Conservation (phyloP, 1,140 invertebrate species). For the Glossosoma conforme region DNA sequence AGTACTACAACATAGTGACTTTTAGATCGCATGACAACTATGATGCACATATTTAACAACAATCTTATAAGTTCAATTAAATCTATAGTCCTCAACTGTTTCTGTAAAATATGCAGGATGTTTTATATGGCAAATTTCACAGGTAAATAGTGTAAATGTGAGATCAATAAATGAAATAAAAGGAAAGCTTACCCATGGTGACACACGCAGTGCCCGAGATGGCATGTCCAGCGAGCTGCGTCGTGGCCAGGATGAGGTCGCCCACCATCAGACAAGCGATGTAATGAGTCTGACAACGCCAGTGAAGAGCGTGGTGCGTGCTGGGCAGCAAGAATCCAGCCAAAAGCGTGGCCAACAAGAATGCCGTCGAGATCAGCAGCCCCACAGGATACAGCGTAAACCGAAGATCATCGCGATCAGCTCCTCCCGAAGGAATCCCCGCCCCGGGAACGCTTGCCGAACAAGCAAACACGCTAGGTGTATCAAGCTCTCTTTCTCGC, state of each 20-base stretch:
- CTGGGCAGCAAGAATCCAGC: conserved; percentile 70
- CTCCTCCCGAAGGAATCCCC: conserved; percentile 36
- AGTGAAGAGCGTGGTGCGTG: conserved; percentile 77
- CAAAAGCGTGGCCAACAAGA: conserved; percentile 69
- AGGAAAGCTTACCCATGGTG: conserved; percentile 58
- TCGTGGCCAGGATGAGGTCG: conserved; percentile 68
- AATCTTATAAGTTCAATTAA: neutral
- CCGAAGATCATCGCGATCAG: conserved; percentile 47
- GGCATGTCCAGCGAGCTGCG: conserved; percentile 58
- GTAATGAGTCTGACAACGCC: conserved; percentile 79
- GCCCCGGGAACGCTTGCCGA: conserved; percentile 46
- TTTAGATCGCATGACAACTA: too few relatives aligned
- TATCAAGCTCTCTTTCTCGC: conserved; percentile 48
- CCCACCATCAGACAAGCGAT: conserved; percentile 73
- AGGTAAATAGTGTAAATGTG: neutral
- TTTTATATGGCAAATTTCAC: neutral
- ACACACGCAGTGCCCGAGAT: conserved; percentile 56
- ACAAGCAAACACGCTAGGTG: conserved; percentile 60
- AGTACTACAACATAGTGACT: too few relatives aligned
- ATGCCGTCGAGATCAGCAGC: conserved; percentile 69
- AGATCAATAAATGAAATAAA: conserved; percentile 3
- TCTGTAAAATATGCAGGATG: neutral
- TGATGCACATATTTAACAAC: too few relatives aligned
- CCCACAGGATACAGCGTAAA: conserved; percentile 69
- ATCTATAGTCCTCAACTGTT: neutral